Base-by-base conservation (phyloP, 1,140 invertebrate genomes). In the Drosophila subobscura region DNA sequence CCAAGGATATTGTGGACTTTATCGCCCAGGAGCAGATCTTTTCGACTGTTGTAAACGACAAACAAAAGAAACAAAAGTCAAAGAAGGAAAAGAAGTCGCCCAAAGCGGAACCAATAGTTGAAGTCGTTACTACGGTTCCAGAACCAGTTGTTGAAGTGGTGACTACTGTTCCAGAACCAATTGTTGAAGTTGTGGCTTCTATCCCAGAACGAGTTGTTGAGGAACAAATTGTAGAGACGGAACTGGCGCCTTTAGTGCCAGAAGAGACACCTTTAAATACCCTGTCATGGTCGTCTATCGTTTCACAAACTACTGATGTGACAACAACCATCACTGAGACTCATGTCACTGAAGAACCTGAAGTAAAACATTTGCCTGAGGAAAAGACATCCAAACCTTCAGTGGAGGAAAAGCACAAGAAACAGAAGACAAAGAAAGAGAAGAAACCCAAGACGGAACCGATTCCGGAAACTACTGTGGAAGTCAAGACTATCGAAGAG, bases 381-480 rank as follows among this genome's bases (percentile, higher is more conserved):
- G 29, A 33, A 33, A 3, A 3, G 0, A 33, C 8, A 33, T 33
- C 29, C 29, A 3, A 8, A 33, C 29, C 29, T 10, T 33, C 29
- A 8, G 5, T 5, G 5, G 55, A 29, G 2, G 55, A 58, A 16
- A 58, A 58, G n/a, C 55, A 27, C 1, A 49, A 47, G 6, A 63
- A 71, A 12, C 52, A 61, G 16, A 77, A 77, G 44, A 0, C 51
- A 0, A 77, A 73, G 46, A 68, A 77, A 23, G 74, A 77, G 3
- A 46, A 56, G 23, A 76, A 76, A 42, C 14, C 45, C 0, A 53
- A 73, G 40, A 4, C 5, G 0, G 59, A 61, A 12, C 45, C 41
- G n/a, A 5, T 41, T 10, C 14, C 49, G 8, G 41, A 60, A 20
- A 41, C 56, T 4, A 14, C 8, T 20, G 44, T n/a, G 4, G 33